Base-by-base conservation (phyloP, 2,888 invertebrate genomes). In the Aphidius colemani region DNA sequence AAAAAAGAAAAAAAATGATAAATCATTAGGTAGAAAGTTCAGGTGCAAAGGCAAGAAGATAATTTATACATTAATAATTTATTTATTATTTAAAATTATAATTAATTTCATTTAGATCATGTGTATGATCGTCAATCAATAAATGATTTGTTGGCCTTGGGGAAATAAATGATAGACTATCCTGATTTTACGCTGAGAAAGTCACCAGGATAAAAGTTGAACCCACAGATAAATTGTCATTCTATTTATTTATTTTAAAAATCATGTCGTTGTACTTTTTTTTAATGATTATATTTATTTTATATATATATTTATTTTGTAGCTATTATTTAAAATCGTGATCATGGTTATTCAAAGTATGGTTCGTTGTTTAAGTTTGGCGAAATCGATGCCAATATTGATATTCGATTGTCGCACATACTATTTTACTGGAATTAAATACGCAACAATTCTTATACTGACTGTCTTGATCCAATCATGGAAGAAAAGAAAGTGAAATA, bases 361-460 rank as follows among this genome's bases (percentile, higher is more conserved):
- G 8, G 46, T 2, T 45, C 7, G 13, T 2, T 13, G 48, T 13
- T 55, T 18, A 30, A 48, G 39, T 44, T 43, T 40, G 61, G 56
- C 63, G 63, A 63, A 63, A 63, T 63, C 63, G 63, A 61, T 41
- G 18, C 46, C 39, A 43, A 41, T 44, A 64, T 64, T 64, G 59
- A 59, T 64, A 64, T 64, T 64, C 63, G 59, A 41, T 8, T 55
- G 49, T 55, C 55, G 59, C 55, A 49, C 55, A 30, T 30, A 30
- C 30, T 30, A 30, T 30, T 53, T 44, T 50, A n/a, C 49, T 18
- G 10, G 39, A 64, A 49, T 44, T 59, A 41, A 57, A 59, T 55
- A 64, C 63, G 63, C 63, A 64, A 64, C 44, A 53, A 55, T 40
- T 46, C 41, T 13, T 40, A 11, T 57, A 40, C 53, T 44, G 30